A percentile compares a stretch with the other conserved stretches of the same genome.
phyloP scores from a whole-genome alignment of 2,888 invertebrate species.

The Caenorhabditis doughertyi region DNA sequence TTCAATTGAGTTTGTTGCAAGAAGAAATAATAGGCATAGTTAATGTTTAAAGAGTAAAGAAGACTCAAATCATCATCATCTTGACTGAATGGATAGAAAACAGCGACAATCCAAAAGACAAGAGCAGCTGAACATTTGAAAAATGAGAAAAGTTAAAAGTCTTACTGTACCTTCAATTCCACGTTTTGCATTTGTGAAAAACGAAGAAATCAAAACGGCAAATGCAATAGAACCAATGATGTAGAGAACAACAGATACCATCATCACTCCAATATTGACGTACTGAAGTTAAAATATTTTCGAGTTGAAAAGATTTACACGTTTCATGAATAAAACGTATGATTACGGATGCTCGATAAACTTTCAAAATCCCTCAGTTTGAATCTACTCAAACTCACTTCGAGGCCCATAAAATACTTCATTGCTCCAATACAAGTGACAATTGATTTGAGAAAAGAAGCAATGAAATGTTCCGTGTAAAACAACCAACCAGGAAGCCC shows the following conservation, averaged over 20 bases:
- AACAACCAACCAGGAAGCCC: slow-evolving; percentile 32
- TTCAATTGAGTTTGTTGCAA: slow-evolving; percentile 1
- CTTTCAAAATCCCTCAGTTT: too few species aligned
- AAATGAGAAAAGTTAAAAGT: not conserved
- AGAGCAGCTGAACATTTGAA: slow-evolving; percentile 18
- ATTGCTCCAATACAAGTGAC: slow-evolving; percentile 26
- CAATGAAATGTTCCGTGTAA: slow-evolving; percentile 31
- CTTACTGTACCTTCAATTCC: slow-evolving; percentile 24
- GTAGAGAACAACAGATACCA: not conserved
- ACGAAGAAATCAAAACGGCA: slow-evolving; percentile 12
- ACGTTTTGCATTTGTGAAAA: slow-evolving; percentile 33
- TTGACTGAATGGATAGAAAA: not conserved
- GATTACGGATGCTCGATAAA: too few species aligned
- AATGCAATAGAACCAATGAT: slow-evolving; percentile 35
- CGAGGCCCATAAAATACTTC: slow-evolving; percentile 16
- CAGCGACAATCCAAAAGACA: slow-evolving; percentile 19
- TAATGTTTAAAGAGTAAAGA: slow-evolving; percentile 26
- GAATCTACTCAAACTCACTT: not conserved
- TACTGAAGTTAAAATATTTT: not conserved
- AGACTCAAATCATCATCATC: slow-evolving; percentile 1
- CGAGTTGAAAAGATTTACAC: not conserved
- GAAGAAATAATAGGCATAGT: slow-evolving; percentile 15
- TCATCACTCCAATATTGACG: not conserved
- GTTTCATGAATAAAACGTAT: too few species aligned
- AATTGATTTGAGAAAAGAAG: slow-evolving; percentile 15